Conservation (phyloP, 2,888 invertebrate genomes). For the Linnaemya vulpina region DNA sequence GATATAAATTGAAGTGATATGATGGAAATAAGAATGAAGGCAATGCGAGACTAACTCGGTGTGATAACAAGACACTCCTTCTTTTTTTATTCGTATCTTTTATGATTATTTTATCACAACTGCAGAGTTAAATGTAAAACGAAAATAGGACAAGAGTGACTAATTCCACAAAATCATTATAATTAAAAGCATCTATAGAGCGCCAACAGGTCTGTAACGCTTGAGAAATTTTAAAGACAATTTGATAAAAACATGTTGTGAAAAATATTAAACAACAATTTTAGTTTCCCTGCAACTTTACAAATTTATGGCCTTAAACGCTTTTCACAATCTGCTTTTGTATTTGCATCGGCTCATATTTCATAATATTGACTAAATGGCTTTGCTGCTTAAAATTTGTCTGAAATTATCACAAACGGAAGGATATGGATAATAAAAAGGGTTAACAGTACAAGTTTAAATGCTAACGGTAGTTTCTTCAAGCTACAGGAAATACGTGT, state of each 20-base stretch:
- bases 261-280: too few species aligned
- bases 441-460: constrained; percentile 59
- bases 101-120: constrained; percentile 39
- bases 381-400: constrained; percentile 64
- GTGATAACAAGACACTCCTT: constrained; percentile 70
- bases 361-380: constrained; percentile 51
- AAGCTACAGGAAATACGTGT: constrained; percentile 66
- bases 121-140: constrained; percentile 34
- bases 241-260: too few species aligned
- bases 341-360: constrained; percentile 28
- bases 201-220: constrained; percentile 59
- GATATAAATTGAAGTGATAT: constrained; percentile 61
- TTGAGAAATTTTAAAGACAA: not conserved
- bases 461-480: constrained; percentile 45
- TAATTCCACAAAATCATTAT: constrained; percentile 19
- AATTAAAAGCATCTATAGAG: not conserved
- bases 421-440: constrained; percentile 70
- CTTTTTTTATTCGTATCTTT: constrained; percentile 43
- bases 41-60: constrained; percentile 28
- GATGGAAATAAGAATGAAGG: constrained; percentile 19
- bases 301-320: not conserved
- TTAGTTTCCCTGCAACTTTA: too few species aligned
- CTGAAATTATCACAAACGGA: constrained; percentile 71
- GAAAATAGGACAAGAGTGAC: constrained; percentile 64
- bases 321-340: not conserved